These are phyloP conservation scores for Entosphenus tridentatus DNA, from an alignment of 2,113 vertebrate species.

Conservation along the genomic window DNA sequence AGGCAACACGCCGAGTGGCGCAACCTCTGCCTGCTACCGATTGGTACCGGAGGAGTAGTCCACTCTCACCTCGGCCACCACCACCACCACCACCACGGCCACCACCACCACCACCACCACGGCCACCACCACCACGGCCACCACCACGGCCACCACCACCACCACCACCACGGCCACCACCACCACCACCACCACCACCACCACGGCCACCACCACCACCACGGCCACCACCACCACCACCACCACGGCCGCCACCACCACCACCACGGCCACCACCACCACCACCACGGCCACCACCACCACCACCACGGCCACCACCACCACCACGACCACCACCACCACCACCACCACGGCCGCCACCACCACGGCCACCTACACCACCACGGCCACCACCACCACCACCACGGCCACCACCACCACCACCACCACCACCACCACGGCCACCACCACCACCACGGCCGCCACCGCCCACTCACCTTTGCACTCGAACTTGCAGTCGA, in stretches of 20 bases:
- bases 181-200: neutral
- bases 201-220: neutral
- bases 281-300: neutral
- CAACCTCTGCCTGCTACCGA: too few species aligned
- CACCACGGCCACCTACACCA: neutral
- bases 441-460: neutral
- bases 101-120: neutral
- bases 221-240: neutral
- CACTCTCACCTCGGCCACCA: neutral
- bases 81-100: neutral
- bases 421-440: neutral
- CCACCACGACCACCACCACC: neutral
- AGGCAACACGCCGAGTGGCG: too few species aligned
- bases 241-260: neutral
- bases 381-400: neutral
- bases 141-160: neutral
- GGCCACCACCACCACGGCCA: too few species aligned
- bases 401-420: neutral
- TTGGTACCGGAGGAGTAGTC: neutral
- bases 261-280: neutral
- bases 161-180: neutral
- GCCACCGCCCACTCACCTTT: conserved; percentile 43
- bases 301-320: neutral
- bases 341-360: too few species aligned
- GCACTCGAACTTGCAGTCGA: conserved; percentile 88